Base-by-base conservation (phyloP, 2,797 vertebrate species). In the Diceros bicornis region DNA sequence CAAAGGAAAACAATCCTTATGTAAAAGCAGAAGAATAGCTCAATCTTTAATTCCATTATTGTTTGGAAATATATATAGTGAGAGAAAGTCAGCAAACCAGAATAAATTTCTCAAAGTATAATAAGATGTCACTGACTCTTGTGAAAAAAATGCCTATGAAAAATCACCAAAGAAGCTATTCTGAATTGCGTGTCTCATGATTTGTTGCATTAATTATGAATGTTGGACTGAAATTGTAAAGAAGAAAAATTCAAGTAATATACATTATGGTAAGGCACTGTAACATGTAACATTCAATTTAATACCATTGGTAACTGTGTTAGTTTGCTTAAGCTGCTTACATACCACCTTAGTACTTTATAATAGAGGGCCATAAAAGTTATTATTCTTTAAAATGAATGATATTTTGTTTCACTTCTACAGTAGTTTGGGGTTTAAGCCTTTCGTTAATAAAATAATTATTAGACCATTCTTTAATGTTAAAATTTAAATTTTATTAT, bases 21-120 rank as follows among this genome's bases (percentile, higher is more conserved):
- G 74, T 66, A 78, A 85, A 86, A 87, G 37, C 29, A 86, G 16
- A 75, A 91, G 27, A 96, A 87, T 90, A 9, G 8, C 14, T 94
- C 94, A 77, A 97, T 96, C 61, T 85, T 96, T 92, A 81, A 93
- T 96, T 94, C 72, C 77, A 92, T 90, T 96, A 92, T 61, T 96
- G 20, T 86, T 95, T 78, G 72, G 86, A n/a, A 96, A 87, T 94
- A 69, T 23, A 61, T 55, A 34, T 29, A 68, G 34, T 55, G 32
- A 90, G 50, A 89, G n/a, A 93, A 89, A 94, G n/a, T 62, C n/a
- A 89, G 27, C 6, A 75, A 95, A 90, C 6, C 8, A 81, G 37
- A 96, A 95, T 89, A 81, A 87, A 84, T 97, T 86, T 96, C 68
- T 96, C 87, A 87, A 82, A 78, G 41, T 90, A 62, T 94, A 97